These are phyloP conservation scores for Rattus rattus DNA, from an alignment of 2,113 vertebrate genomes.

Conservation along the genomic window DNA sequence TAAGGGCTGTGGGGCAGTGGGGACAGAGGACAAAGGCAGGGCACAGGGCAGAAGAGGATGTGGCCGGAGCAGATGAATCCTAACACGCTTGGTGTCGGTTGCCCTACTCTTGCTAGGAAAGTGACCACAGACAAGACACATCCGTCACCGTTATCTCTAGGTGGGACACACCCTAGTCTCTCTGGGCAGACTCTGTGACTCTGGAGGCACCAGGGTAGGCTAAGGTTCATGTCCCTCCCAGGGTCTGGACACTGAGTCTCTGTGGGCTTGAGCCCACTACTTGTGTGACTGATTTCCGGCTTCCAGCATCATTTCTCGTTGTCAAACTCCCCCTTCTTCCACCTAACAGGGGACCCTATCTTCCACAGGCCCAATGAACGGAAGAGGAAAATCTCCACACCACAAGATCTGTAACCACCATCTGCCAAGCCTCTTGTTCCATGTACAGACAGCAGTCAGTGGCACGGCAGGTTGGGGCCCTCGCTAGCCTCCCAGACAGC, in stretches of 20 bases:
- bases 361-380: no score
- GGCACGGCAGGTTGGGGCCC: no score
- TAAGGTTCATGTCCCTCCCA: not conserved
- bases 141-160: not conserved
- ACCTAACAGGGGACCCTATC: not conserved
- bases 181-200: not conserved
- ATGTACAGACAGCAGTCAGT: not conserved
- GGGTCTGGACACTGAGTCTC: not conserved
- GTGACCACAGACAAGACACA: not conserved
- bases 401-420: not conserved
- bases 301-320: no score
- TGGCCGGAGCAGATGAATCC: not conserved
- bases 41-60: accelerated
- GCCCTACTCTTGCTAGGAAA: not conserved
- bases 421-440: not conserved
- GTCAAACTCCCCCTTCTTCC: not conserved
- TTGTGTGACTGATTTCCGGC: not conserved
- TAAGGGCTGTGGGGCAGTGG: not conserved
- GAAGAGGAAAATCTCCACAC: not conserved
- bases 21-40: not conserved
- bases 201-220: not conserved
- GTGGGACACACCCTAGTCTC: not conserved
- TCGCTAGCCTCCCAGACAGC: not conserved
- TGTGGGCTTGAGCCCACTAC: no score
- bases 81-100: not conserved